Base-by-base conservation (phyloP, 2,888 invertebrate genomes). In the Campoplex nolae region DNA sequence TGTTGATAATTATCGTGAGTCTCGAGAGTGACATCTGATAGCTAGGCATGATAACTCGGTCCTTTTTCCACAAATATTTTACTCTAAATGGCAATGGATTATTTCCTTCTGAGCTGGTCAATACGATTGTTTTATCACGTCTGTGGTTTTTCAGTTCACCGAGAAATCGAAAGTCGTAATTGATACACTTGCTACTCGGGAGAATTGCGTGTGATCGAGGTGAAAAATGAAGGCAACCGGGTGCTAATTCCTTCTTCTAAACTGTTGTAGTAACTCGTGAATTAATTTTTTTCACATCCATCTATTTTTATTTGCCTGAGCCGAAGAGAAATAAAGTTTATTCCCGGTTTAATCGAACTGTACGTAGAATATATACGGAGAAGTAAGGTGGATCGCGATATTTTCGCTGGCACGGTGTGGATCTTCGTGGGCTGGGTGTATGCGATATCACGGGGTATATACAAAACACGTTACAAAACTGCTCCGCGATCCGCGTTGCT, bases 381-480 rank as follows among this genome's bases (percentile, higher is more conserved):
- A 32, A 42, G 77, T 23, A 54, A 11, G 2, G 51, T n/a, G 9
- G 8, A 68, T 68, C 77, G 67, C 54, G 68, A 54, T 58, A 58
- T 54, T 32, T 23, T 51, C 38, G 54, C 71, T 73, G 35, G 45
- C 54, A 38, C 51, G 28, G 56, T 23, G 35, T 23, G 35, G 3
- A 81, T 73, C 73, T 74, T 76, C 32, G 48, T 54, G 58, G 0
- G 23, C 71, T 80, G 28, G 71, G 45, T 48, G 62, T 75, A 45
- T 54, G 35, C 71, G 74, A 80, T 67, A 83, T 83, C 79, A 51
- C 80, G 71, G n/a, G 67, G 32, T 80, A 48, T 7, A 48, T 7
- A 23, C 23, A 23, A 23, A 32, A 45, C 62, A 48, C 73, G 71
- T 18, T 38, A 62, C 51, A 65, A 58, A 73, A 51, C 51, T 51